Evolutionary conservation across 2,888 invertebrate genomes (phyloP), one percentile per base, ranked within the genome.

Genomic region (Colostygia pectinataria): DNA sequence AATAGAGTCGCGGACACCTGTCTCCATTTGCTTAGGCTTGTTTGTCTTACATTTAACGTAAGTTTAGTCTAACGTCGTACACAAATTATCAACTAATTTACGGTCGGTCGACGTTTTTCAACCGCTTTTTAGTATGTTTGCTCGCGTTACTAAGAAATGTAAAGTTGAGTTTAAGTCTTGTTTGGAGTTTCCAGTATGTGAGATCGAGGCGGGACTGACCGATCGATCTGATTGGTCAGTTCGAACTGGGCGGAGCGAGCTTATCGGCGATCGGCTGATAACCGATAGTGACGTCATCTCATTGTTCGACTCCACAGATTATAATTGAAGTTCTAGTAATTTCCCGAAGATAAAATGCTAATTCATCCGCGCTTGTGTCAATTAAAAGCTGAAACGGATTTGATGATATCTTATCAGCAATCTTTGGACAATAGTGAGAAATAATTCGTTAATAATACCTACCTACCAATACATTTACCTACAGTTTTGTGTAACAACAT

Each of bases 1-100:
- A 84, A 85, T 86, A 83, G 66, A 67, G 79, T 81, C 77, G 71
- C 59, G 80, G 79, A 83, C 89, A 90, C 89, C 89, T 90, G 89
- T 84, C 85, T 77, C 71, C 83, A 80, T 90, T 88, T 88, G 77
- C 82, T 88, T 90, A 90, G 89, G 89, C 74, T 55, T 88, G 83
- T 89, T 88, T 87, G 72, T 65, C 71, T 81, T 75, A 77, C 80
- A 79, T 87, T 89, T 89, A 87, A 89, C 86, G 79, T 81, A 85
- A 88, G 77, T 85, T 84, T 80, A 84, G 77, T 66, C 74, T 71
- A 60, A 76, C 38, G 80, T 83, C 86, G 77, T 85, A 86, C 83
- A 85, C 82, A 83, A 83, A 89, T 89, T 89, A 88, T 84, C 86
- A 85, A 83, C 82, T 88, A 89, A 89, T 89, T 88, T 85, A 86